These are phyloP conservation scores for Leguminivora glycinivorella DNA, from an alignment of 1,140 invertebrate genomes.

Conservation along the genomic window DNA sequence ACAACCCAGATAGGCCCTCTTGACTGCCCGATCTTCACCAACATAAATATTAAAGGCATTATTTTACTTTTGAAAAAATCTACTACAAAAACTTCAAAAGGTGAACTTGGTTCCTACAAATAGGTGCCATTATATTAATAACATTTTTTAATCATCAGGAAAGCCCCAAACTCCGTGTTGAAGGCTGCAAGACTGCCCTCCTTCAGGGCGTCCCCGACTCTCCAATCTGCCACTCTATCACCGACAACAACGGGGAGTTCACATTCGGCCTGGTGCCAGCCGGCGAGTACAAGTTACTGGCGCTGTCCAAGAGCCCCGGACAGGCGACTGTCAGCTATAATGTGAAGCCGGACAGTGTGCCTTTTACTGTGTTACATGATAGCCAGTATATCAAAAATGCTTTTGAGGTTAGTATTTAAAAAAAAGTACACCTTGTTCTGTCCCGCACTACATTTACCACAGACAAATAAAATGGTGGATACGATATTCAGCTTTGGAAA, in stretches of 20 bases:
- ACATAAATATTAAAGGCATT: no score
- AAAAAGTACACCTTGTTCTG: no score
- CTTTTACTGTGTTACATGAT: constrained; percentile 86
- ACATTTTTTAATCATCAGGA: constrained; percentile 41
- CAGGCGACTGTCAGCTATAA: constrained; percentile 72
- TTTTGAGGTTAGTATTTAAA: constrained; percentile 84
- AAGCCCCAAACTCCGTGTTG: constrained; percentile 64
- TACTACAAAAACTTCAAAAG: not conserved
- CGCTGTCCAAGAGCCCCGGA: constrained; percentile 59
- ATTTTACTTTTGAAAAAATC: no score
- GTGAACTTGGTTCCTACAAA: not conserved
- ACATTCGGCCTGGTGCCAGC: constrained; percentile 87
- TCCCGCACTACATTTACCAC: no score
- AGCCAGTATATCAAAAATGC: constrained; percentile 84
- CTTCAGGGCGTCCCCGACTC: constrained; percentile 81
- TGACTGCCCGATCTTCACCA: no score
- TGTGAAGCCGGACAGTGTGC: constrained; percentile 85
- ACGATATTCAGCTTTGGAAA: no score
- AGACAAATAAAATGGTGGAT: no score
- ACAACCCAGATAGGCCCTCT: no score
- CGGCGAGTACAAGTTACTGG: constrained; percentile 85
- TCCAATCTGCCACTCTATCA: constrained; percentile 88
- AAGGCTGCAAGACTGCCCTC: constrained; percentile 81
- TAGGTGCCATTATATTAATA: not conserved
- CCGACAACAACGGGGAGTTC: constrained; percentile 88